Base-by-base conservation (phyloP, 2,797 vertebrate genomes). In the Neosilurus mollespiculum region DNA sequence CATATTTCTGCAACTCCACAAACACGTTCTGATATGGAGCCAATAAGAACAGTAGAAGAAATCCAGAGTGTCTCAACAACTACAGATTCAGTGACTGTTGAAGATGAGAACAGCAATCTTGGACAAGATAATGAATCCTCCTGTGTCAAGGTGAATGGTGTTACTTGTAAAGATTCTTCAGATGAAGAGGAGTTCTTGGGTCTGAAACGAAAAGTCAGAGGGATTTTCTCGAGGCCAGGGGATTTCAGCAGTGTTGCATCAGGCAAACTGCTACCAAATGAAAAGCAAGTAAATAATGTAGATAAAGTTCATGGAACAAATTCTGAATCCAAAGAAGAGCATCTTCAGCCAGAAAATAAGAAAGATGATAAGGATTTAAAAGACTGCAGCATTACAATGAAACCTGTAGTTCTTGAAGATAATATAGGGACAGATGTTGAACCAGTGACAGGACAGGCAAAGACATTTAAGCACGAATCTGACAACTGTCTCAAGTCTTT, bases 151-250 rank as follows among this genome's bases (percentile, higher is more conserved):
- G 26, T 81, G n/a, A 66, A 70, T 54, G 54, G 12, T 61, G 54
- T 11, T 43, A 76, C 26, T 37, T 65, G 34, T 83, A 81, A 64
- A 30, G 78, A 81, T 69, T 83, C 78, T 2, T 87, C 87, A 78
- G 86, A 87, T 43, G 84, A 84, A 6, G 77, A 87, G 51, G 82
- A 67, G n/a, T 70, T 86, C 24, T 79, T 71, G 24, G 80, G 78
- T 79, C 80, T 86, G n/a, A 83, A 84, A n/a, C 83, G 78, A 56
- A 86, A 86, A 65, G 81, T 84, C 34, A 75, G 67, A 58, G 85
- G 73, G 54, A 64, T 72, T 71, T 76, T n/a, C 16, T 69, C 15
- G 54, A 75, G 78, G 22, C 70, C 80, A 30, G 61, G 61, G 6
- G 54, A 84, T 59, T 18, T 82, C 30, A n/a, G 72, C 43, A 18